Base-by-base conservation (phyloP, 1,140 invertebrate species). In the Akabosia matsudoensis region DNA sequence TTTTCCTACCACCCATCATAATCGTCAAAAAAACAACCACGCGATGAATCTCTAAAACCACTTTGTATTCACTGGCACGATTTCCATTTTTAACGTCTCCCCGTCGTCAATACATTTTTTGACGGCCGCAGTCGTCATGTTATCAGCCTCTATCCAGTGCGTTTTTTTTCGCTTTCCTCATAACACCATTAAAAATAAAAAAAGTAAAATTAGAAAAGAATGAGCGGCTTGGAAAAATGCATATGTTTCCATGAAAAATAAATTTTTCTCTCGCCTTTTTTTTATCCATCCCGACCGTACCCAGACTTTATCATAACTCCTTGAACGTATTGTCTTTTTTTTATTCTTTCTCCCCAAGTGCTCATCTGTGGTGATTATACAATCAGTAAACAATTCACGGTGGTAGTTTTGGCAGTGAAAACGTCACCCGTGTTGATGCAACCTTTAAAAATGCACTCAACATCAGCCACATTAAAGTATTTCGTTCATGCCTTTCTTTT, bases 61-160 rank as follows among this genome's bases (percentile, higher is more conserved):
- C 61, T 67, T 67, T 67, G 61, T 67, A 67, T 67, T 67, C 61
- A 67, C 61, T 67, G 61, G 61, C 61, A 67, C 61, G 61, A 67
- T 30, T 67, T 67, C 61, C 7, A 10, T 31, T 61, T 67, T 67
- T 67, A n/a, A n/a, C 61, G 61, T 67, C 61, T 67, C 61, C n/a
- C 61, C 30, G 28, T n/a, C 10, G 7, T 31, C 24, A 1, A 2
- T n/a, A 31, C n/a, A 67, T 14, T 30, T 22, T n/a, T n/a, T n/a
- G n/a, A n/a, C n/a, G n/a, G 18, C 37, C 37, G 37, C 18, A 7
- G 37, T 45, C 30, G 28, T 31, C 10, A 13, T 31, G 3, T 13
- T n/a, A n/a, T 31, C 7, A 31, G 10, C 61, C 7, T 67, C 31
- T 30, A 31, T 67, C n/a, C n/a, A n/a, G n/a, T 7, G 7, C 10